A percentile compares a stretch with the other conserved stretches of the same genome.
Conservation (phyloP, 35 echinoderm and acorn worm genomes). For the Hemicentrotus pulcherrimus region DNA sequence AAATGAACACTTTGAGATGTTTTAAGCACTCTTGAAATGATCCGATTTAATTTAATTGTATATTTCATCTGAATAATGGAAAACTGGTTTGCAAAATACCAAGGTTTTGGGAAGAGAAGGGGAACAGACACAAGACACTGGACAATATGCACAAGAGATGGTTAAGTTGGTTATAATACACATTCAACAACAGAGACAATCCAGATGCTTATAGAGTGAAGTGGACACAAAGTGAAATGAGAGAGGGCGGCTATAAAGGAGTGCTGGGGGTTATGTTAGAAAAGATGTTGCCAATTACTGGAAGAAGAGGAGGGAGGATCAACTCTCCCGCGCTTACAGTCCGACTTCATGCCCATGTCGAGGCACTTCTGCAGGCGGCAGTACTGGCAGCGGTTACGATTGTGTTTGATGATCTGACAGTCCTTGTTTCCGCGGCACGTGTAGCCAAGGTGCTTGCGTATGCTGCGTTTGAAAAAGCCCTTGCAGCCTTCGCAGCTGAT, state of each 20-base stretch:
- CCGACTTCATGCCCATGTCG: constrained; percentile 96
- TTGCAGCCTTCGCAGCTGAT: constrained; percentile 99
- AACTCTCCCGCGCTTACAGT: constrained; percentile 88
- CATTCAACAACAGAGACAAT: background rate
- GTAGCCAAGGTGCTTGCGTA: constrained; percentile 90
- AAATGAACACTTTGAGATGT: background rate
- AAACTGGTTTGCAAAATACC: background rate
- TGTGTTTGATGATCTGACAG: constrained; percentile 95
- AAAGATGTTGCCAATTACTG: constrained; percentile 57
- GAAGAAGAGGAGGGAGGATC: constrained; percentile 52
- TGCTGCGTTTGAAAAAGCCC: constrained; percentile 98
- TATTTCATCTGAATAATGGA: background rate
- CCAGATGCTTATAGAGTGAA: background rate
- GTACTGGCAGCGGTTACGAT: constrained; percentile 96
- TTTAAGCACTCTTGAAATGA: background rate
- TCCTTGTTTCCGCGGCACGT: constrained; percentile 97
- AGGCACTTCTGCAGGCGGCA: constrained; percentile 98
- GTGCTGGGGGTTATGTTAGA: constrained; percentile 47
- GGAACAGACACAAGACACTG: background rate
- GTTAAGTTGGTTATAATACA: background rate
- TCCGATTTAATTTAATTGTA: background rate
- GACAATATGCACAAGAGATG: background rate
- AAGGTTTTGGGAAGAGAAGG: background rate
- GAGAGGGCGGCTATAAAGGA: background rate
- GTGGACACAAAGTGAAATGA: constrained; percentile 20